phyloP scores from a whole-genome alignment of 2,113 vertebrate genomes.

The Oncorhynchus gorbuscha region DNA sequence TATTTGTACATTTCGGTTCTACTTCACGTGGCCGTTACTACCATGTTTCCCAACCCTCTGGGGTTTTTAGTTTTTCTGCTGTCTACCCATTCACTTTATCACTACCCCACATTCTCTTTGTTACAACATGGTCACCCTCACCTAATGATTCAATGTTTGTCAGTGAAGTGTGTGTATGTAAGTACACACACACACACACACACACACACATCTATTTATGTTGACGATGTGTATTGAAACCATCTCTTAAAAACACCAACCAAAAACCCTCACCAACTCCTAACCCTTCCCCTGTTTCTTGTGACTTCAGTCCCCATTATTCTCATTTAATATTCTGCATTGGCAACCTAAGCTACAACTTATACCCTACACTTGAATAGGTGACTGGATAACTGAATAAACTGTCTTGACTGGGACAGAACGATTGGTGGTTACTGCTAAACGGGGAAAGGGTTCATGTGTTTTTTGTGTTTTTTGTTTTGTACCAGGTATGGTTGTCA shows the following conservation, averaged over 20 bases:
- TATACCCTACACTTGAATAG: neutral
- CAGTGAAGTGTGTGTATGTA: neutral
- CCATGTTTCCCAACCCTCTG: slow-evolving; percentile 58
- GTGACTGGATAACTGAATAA: neutral
- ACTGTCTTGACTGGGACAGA: slow-evolving; percentile 3
- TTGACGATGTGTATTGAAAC: slow-evolving; percentile 40
- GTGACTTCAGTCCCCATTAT: neutral
- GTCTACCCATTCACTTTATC: slow-evolving; percentile 58
- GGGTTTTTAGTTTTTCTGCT: slow-evolving; percentile 40
- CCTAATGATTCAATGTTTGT: slow-evolving; percentile 38
- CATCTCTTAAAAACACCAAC: slow-evolving; percentile 32
- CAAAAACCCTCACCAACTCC: slow-evolving; percentile 22
- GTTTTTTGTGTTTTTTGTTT: neutral
- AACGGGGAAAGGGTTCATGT: slow-evolving; percentile 54
- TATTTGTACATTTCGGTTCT: slow-evolving; percentile 49
- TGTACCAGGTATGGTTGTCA: slow-evolving; percentile 29
- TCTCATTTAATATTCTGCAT: neutral
- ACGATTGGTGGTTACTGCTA: slow-evolving; percentile 7
- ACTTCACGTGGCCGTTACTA: slow-evolving; percentile 39
- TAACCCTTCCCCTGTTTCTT: slow-evolving; percentile 52
- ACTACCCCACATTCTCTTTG: slow-evolving; percentile 64
- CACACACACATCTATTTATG: slow-evolving; percentile 23
- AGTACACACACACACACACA: too few species aligned
- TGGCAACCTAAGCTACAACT: neutral
- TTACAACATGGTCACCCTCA: slow-evolving; percentile 50